phyloP scores from a whole-genome alignment of 1,140 invertebrate genomes.

The Dermatophagoides farinae region DNA sequence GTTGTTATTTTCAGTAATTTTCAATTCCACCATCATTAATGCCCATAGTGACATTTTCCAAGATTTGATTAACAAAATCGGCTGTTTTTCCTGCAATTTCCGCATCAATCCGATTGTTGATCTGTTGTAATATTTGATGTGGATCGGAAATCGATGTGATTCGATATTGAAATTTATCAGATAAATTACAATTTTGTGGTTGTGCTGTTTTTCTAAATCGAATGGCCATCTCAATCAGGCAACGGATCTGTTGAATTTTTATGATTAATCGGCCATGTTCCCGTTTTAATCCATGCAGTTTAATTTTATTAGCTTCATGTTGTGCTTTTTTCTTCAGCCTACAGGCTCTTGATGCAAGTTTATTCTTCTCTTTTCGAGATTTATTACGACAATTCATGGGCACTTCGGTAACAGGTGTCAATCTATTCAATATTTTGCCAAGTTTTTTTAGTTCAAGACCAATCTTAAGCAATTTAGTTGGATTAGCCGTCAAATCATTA shows the following conservation, averaged over 20 bases:
- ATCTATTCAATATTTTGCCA: conserved; percentile 76
- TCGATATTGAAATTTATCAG: background rate
- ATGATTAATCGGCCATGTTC: conserved; percentile 61
- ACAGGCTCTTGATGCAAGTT: conserved; percentile 83
- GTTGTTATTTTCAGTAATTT: conserved; percentile 1
- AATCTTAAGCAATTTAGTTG: conserved; percentile 66
- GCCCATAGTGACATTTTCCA: conserved; percentile 18
- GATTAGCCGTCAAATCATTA: conserved; percentile 87
- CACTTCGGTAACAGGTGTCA: conserved; percentile 80
- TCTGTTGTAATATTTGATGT: background rate
- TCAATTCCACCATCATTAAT: conserved; percentile 17
- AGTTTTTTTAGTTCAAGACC: conserved; percentile 79
- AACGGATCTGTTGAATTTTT: background rate
- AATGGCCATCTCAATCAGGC: background rate
- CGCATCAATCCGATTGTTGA: conserved; percentile 14
- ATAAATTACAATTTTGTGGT: background rate
- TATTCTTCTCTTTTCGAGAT: conserved; percentile 91
- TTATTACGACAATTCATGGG: conserved; percentile 66
- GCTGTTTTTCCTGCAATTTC: conserved; percentile 18
- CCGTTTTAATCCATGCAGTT: conserved; percentile 70
- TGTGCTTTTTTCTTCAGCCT: conserved; percentile 83
- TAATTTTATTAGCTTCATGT: conserved; percentile 84
- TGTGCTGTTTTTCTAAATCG: background rate
- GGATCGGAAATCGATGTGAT: background rate
- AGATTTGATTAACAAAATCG: conserved; percentile 20